A percentile compares a stretch with the other conserved stretches of the same genome.
Evolutionary conservation across 2,888 invertebrate species (phyloP).

Genomic region (Drosophila longiperda): DNA sequence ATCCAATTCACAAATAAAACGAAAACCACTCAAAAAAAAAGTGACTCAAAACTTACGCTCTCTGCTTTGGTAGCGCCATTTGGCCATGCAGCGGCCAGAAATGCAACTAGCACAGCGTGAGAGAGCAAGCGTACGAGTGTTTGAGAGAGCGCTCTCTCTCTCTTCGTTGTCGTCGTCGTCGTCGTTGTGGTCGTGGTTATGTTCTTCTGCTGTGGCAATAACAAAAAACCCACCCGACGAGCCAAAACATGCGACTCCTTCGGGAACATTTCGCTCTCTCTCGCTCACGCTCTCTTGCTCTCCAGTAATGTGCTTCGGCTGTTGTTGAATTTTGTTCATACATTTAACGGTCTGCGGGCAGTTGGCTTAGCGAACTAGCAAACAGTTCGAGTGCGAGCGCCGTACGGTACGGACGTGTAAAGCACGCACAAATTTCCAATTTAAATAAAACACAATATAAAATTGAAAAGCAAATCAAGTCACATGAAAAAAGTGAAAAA

Average conservation of each 20-base stretch:
- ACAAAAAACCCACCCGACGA: constrained; percentile 46
- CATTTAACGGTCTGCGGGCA: constrained; percentile 27
- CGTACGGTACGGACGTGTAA: constrained; percentile 83
- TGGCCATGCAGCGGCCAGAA: constrained; percentile 42
- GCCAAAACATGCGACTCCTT: constrained; percentile 58
- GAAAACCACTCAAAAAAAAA: constrained; percentile 34
- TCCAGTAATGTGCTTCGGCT: constrained; percentile 14
- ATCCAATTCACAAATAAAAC: constrained; percentile 26
- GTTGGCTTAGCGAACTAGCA: constrained; percentile 25
- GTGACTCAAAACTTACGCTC: constrained; percentile 40
- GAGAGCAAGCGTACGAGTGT: constrained; percentile 6
- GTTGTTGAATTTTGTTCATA: constrained; percentile 17
- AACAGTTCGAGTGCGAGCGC: constrained; percentile 85
- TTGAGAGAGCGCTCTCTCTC: constrained; percentile 11
- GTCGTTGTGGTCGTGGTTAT: constrained; percentile 22
- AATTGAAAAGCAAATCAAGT: constrained; percentile 12
- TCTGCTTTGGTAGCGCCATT: constrained; percentile 58
- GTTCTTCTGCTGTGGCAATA: constrained; percentile 2
- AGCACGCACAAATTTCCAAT: constrained; percentile 72
- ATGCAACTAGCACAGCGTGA: constrained; percentile 33
- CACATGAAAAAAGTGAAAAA: constrained; percentile 29
- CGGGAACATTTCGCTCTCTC: constrained; percentile 28
- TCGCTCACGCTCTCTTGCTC: constrained; percentile 16
- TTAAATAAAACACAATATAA: constrained; percentile 50
- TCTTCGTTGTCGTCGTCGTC: neutral